A percentile compares a stretch with the other conserved stretches of the same genome.
Conservation (phyloP, 2,888 invertebrate species). For the Eupithecia tripunctaria region DNA sequence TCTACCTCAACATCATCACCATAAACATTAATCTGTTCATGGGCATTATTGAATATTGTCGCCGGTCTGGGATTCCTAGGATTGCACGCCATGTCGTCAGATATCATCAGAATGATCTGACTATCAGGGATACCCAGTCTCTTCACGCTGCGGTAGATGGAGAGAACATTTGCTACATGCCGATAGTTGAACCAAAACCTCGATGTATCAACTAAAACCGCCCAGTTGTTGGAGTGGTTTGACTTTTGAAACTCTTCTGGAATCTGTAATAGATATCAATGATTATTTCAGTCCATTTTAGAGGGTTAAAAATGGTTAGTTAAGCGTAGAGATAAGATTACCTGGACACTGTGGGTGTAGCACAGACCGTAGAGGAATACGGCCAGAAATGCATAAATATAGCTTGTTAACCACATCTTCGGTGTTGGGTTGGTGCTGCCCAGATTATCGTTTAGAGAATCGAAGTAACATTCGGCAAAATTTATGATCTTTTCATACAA, state of each 20-base stretch:
- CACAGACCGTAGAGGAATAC: constrained; percentile 21
- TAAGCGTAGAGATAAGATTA: constrained; percentile 2
- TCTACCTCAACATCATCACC: constrained; percentile 99
- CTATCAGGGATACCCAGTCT: constrained; percentile 99
- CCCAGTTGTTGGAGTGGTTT: constrained; percentile 99
- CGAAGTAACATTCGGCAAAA: not conserved
- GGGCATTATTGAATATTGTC: constrained; percentile 98
- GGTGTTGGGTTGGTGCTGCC: not conserved
- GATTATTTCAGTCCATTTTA: not conserved
- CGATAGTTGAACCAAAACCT: constrained; percentile 99
- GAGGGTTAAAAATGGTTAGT: too few species aligned
- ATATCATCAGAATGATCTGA: constrained; percentile 99
- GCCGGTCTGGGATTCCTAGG: constrained; percentile 98
- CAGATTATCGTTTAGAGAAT: not conserved
- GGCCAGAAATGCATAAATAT: constrained; percentile 2
- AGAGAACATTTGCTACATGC: constrained; percentile 99
- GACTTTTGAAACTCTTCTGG: constrained; percentile 85
- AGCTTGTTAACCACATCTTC: constrained; percentile 16
- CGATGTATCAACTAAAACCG: constrained; percentile 98
- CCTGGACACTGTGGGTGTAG: constrained; percentile 19
- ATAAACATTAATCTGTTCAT: constrained; percentile 99
- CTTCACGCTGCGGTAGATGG: constrained; percentile 99
- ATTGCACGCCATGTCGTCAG: constrained; percentile 99
- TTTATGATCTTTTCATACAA: not conserved
- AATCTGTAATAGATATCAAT: constrained; percentile 61